Percentiles rank a stretch among this genome's conserved stretches.
phyloP scores from a whole-genome alignment of 2,888 invertebrate genomes.

The Drosophila robusta region DNA sequence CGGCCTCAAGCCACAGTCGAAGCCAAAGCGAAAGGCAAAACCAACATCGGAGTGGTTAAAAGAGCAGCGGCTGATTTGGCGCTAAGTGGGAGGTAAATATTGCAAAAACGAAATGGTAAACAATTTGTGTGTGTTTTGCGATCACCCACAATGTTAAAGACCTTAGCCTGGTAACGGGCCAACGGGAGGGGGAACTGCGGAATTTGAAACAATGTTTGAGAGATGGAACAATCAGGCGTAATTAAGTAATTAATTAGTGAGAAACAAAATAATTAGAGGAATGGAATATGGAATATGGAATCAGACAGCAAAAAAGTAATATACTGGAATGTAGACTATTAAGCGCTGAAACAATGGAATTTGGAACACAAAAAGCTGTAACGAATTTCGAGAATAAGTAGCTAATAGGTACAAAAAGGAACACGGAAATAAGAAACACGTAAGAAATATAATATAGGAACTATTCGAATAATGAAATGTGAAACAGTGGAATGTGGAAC shows the following conservation, averaged over 20 bases:
- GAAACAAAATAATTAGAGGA: neutral
- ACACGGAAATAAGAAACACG: too few relatives aligned
- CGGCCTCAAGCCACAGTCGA: neutral
- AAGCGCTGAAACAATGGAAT: too few relatives aligned
- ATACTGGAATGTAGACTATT: too few relatives aligned
- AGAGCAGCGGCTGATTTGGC: slow-evolving; percentile 18
- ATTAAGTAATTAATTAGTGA: neutral
- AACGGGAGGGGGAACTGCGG: neutral
- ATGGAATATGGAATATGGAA: neutral
- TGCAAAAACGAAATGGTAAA: slow-evolving; percentile 18
- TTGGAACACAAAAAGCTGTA: too few relatives aligned
- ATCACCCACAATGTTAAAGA: slow-evolving; percentile 7
- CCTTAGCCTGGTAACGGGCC: neutral
- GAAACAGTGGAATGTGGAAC: neutral
- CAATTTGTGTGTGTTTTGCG: slow-evolving; percentile 1
- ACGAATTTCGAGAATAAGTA: too few relatives aligned
- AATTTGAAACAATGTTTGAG: neutral
- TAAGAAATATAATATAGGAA: too few relatives aligned
- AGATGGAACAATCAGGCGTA: neutral
- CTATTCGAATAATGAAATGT: too few relatives aligned
- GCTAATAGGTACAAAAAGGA: too few relatives aligned
- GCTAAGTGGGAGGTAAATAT: slow-evolving; percentile 33
- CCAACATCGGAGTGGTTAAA: neutral
- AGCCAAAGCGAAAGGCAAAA: neutral
- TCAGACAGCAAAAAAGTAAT: neutral